phyloP scores from a whole-genome alignment of 2,113 vertebrate genomes.

The Spheniscus mendiculus region DNA sequence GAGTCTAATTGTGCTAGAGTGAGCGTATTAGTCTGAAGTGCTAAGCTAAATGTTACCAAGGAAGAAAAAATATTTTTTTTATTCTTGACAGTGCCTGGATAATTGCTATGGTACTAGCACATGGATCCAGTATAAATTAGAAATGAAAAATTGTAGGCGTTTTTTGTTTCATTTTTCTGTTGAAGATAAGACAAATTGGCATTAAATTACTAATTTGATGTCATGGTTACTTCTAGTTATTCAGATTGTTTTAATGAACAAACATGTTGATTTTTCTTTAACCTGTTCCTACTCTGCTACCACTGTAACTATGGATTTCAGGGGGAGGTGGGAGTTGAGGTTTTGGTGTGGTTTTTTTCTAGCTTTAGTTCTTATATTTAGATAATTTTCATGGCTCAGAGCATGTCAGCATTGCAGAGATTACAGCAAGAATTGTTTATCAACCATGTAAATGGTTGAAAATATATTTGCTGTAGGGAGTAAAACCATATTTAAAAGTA shows the following conservation, averaged over 20 bases:
- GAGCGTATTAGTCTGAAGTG: background rate
- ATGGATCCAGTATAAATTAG: conserved; percentile 2
- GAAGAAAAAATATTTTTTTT: background rate
- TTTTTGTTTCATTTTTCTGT: conserved; percentile 24
- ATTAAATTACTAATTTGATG: conserved; percentile 9
- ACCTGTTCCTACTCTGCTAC: conserved; percentile 26
- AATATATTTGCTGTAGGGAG: background rate
- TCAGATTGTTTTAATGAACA: conserved; percentile 18
- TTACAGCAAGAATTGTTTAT: background rate
- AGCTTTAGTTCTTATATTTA: background rate
- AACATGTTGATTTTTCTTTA: conserved; percentile 31
- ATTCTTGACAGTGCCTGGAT: background rate
- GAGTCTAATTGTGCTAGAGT: background rate
- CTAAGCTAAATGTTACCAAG: conserved; percentile 10
- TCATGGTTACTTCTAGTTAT: conserved; percentile 30
- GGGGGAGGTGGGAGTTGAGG: background rate
- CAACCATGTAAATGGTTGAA: background rate
- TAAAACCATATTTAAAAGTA: background rate
- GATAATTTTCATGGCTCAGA: background rate
- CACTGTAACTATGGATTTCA: background rate
- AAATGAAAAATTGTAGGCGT: background rate
- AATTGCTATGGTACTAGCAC: background rate
- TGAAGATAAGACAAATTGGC: conserved; percentile 29
- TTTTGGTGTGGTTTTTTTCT: background rate
- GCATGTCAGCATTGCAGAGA: background rate